Base-by-base conservation (phyloP, 2,797 vertebrate species). In the Setipinna tenuifilis region DNA sequence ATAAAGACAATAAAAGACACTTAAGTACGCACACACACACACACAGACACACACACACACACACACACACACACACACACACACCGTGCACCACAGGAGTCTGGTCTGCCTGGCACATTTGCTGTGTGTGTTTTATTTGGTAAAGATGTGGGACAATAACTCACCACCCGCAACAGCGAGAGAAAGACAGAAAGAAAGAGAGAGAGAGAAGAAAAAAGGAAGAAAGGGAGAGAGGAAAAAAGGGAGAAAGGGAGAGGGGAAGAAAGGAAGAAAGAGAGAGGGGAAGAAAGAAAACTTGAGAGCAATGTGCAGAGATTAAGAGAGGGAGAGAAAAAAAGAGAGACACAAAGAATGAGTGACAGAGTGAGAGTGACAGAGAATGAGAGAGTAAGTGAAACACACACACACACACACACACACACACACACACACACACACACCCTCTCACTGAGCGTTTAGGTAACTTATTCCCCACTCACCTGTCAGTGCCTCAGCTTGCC, bases 91-190 rank as follows among this genome's bases (percentile, higher is more conserved):
- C n/a, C 61, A 10, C 46, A 48, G 46, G 46, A 48, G 46, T 48
- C 10, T 48, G 10, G 21, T 65, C 17, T 65, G 21, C 23, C n/a
- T 23, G 61, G 61, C 48, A 59, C 21, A 41, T 81, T 10, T 21
- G 21, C 19, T 10, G 21, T 80, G 57, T 10, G 31, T 59, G n/a
- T 50, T 83, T 83, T 25, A 83, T 83, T 83, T 71, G 11, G 21
- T 71, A 12, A 68, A 68, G 12, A 61, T 19, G 31, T 14, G 44
- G 3, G 25, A 28, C 28, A 23, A 83, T 68, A 28, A 28, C 25
- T 68, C 25, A 12, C 62, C 23, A 25, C 6, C 62, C 28, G 62
- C 7, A 23, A 68, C 62, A 68, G 62, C 9, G 1, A 14, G 9
- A 68, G 6, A 28, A 68, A 68, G 62, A 28, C 28, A 25, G 21